Evolutionary conservation across 2,797 vertebrate species (phyloP).

Genomic region (Nannoperca australis): DNA sequence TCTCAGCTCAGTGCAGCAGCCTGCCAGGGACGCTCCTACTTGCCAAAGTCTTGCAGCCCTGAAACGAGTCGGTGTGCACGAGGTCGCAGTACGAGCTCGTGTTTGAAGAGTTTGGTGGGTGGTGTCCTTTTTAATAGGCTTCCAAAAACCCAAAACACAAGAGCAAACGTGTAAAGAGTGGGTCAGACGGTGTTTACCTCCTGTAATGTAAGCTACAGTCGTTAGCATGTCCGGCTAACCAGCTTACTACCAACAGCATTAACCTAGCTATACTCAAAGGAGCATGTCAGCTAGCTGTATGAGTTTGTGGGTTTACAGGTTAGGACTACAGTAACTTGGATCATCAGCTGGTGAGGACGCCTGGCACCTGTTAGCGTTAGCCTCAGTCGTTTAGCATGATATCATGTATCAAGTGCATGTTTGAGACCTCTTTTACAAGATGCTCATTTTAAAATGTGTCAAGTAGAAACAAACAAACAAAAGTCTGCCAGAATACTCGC

Average conservation of each 20-base stretch:
- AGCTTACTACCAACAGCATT: not conserved
- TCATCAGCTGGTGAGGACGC: too few relatives aligned
- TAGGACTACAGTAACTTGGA: too few relatives aligned
- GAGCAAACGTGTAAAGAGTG: not conserved
- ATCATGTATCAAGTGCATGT: too few relatives aligned
- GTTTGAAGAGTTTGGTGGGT: not conserved
- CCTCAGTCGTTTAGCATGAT: not conserved
- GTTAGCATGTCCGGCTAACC: not conserved
- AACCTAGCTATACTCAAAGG: not conserved
- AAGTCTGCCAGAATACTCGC: not conserved
- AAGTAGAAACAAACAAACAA: too few relatives aligned
- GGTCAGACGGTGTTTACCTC: not conserved
- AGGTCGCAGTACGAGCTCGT: not conserved
- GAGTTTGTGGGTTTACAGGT: not conserved
- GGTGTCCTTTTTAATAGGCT: not conserved
- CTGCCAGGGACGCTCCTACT: constrained; percentile 48
- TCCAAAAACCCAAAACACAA: not conserved
- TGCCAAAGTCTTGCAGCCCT: constrained; percentile 44
- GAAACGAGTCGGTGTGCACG: not conserved
- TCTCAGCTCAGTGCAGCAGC: constrained; percentile 44
- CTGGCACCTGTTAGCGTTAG: not conserved
- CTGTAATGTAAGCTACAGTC: not conserved
- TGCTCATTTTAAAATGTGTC: too few relatives aligned
- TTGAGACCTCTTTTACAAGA: too few relatives aligned
- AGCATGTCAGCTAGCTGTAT: not conserved